phyloP scores from a whole-genome alignment of 2,888 invertebrate genomes.

The Drosophila longiperda region DNA sequence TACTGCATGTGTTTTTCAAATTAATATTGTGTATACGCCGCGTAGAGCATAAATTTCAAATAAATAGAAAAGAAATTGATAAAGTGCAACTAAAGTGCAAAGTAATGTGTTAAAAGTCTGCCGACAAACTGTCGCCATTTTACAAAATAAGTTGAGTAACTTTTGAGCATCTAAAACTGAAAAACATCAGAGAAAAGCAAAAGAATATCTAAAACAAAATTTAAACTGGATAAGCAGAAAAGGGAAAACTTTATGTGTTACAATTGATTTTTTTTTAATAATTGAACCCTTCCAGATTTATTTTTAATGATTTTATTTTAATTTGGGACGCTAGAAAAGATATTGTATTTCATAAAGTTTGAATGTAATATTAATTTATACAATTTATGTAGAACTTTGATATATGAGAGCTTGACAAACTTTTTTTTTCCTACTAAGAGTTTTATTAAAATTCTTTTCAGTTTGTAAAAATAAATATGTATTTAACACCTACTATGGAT shows the following conservation, averaged over 20 bases:
- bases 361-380: neutral
- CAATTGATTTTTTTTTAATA: neutral
- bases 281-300: slow-evolving; percentile 8
- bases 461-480: neutral
- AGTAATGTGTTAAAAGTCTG: neutral
- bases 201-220: slow-evolving; percentile 4
- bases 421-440: neutral
- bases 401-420: neutral
- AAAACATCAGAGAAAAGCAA: neutral
- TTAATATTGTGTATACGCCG: slow-evolving; percentile 44
- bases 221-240: neutral
- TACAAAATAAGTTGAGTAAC: slow-evolving; percentile 29
- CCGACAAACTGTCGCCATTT: slow-evolving; percentile 61
- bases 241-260: slow-evolving; percentile 9
- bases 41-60: neutral
- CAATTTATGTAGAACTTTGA: neutral
- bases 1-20: slow-evolving; percentile 11
- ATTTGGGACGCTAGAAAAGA: neutral
- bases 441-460: neutral
- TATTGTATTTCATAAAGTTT: neutral
- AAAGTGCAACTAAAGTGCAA: neutral
- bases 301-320: neutral
- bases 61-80: slow-evolving; percentile 1
- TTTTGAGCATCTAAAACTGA: slow-evolving; percentile 31
- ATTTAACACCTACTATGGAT: too few relatives aligned